phyloP scores from a whole-genome alignment of 2,113 vertebrate species.

The Thryonomys swinderianus region DNA sequence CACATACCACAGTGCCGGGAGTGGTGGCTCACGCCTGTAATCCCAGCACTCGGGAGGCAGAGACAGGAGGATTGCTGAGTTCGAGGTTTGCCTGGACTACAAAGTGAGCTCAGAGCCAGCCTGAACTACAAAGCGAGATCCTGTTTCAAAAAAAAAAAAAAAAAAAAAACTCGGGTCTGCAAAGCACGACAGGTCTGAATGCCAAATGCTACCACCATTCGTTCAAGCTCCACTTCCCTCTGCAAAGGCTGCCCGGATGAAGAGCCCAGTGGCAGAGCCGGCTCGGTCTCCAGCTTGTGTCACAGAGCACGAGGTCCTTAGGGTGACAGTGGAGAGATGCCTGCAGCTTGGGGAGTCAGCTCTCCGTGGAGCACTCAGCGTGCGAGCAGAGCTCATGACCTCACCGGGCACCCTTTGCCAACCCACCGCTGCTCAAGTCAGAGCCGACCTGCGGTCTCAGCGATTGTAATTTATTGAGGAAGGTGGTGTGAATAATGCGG shows the following conservation, averaged over 20 bases:
- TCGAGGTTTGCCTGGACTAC: no score
- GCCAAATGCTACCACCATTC: conserved; percentile 16
- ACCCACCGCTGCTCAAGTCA: neutral
- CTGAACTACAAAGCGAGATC: no score
- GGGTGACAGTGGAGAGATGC: neutral
- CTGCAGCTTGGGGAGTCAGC: neutral
- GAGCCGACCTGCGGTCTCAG: conserved; percentile 36
- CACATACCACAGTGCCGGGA: no score
- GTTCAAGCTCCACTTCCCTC: conserved; percentile 40
- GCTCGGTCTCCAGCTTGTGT: neutral
- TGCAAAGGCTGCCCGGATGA: conserved; percentile 39
- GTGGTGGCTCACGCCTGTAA: no score
- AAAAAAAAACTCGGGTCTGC: conserved; percentile 43
- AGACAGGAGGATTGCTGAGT: no score
- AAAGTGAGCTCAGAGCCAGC: no score
- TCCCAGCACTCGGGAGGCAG: no score
- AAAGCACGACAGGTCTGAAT: neutral
- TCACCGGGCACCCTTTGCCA: neutral
- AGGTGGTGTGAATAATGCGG: conserved; percentile 30
- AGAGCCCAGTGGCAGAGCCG: neutral
- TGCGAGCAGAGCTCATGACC: conserved; percentile 57
- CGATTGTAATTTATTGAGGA: conserved; percentile 55
- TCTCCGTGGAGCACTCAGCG: neutral
- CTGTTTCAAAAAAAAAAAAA: no score
- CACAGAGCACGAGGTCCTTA: neutral